phyloP scores from a whole-genome alignment of 2,113 vertebrate genomes.

The Zingel zingel region DNA sequence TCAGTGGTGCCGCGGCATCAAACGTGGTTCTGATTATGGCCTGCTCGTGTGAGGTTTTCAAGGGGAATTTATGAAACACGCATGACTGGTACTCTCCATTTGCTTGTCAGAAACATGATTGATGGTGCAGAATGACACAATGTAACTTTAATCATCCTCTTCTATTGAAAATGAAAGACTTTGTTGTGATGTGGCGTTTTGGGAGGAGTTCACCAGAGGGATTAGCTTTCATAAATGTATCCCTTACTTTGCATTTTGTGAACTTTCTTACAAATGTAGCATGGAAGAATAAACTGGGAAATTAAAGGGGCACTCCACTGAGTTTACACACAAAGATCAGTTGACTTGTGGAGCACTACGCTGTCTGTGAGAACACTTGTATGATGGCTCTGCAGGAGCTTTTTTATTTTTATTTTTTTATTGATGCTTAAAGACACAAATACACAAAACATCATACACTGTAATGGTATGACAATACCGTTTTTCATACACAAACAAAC shows the following conservation, averaged over 20 bases:
- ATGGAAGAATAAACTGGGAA: conserved; percentile 38
- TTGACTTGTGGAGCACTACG: background rate
- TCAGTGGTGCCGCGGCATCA: conserved; percentile 44
- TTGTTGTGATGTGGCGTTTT: conserved; percentile 44
- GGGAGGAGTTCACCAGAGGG: conserved; percentile 45
- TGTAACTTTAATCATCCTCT: conserved; percentile 68
- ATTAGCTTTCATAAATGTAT: conserved; percentile 52
- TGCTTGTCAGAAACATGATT: conserved; percentile 79
- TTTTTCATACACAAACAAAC: too few species aligned
- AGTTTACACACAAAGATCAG: conserved; percentile 19
- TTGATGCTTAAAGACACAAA: too few species aligned
- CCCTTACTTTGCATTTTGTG: conserved; percentile 37
- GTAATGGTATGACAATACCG: too few species aligned
- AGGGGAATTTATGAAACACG: conserved; percentile 61
- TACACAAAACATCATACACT: too few species aligned
- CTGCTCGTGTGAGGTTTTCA: conserved; percentile 71
- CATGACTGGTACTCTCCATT: conserved; percentile 64
- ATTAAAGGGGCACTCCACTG: conserved; percentile 25
- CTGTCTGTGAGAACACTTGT: background rate
- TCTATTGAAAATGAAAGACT: conserved; percentile 65
- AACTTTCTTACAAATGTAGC: conserved; percentile 34
- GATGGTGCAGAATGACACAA: conserved; percentile 71
- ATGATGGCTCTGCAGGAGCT: too few species aligned
- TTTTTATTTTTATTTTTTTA: too few species aligned
- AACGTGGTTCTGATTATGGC: conserved; percentile 75